These are phyloP conservation scores for Serilophus lunatus DNA, from an alignment of 2,113 vertebrate species.

Conservation along the genomic window DNA sequence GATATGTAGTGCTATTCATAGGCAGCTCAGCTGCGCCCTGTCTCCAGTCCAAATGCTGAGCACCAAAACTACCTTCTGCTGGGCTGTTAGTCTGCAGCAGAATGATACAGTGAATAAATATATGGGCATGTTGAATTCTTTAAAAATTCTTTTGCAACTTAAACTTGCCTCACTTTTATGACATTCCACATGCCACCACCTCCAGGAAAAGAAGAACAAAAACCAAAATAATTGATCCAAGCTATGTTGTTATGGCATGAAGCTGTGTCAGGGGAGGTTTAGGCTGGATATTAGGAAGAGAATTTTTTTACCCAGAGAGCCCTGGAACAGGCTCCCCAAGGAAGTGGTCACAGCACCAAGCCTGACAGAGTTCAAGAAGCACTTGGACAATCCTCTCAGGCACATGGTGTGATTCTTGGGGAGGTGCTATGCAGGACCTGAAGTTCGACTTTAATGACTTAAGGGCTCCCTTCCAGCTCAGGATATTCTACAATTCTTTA, in stretches of 20 bases:
- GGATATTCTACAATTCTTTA: background rate
- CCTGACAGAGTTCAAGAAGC: background rate
- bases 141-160: background rate
- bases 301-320: background rate
- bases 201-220: background rate
- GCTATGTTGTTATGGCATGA: no score
- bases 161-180: background rate
- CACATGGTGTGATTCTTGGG: background rate
- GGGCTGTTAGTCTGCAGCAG: background rate
- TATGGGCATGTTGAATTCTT: background rate
- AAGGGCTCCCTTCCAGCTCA: background rate
- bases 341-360: background rate
- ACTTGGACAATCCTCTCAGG: background rate
- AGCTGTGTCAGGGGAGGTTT: background rate
- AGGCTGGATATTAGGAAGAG: background rate
- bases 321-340: background rate
- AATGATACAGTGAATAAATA: background rate
- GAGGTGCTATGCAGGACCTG: background rate
- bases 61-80: background rate
- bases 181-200: accelerated
- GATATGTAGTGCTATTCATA: slow-evolving; percentile 28
- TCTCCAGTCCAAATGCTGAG: background rate
- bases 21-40: background rate
- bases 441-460: background rate
- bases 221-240: background rate